Evolutionary conservation across 2,113 vertebrate genomes (phyloP).

Genomic region (Leptocoma aspasia): DNA sequence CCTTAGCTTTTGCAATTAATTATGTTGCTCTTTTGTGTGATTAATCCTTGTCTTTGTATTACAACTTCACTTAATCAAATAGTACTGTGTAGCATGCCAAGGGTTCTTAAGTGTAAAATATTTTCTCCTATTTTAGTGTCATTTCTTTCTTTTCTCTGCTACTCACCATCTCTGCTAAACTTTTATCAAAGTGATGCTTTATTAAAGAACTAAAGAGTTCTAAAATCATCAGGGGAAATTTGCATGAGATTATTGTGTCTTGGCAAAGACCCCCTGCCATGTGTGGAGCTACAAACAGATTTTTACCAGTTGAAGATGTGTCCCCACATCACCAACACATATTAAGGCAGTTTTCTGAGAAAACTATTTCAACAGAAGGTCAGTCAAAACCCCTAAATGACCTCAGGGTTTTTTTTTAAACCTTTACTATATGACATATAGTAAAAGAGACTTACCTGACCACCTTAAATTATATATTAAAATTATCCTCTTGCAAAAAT

Average conservation of each 20-base stretch:
- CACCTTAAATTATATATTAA: background rate
- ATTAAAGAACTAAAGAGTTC: background rate
- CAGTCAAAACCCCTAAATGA: background rate
- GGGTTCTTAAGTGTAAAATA: conserved; percentile 50
- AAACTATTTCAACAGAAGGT: background rate
- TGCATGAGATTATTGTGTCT: background rate
- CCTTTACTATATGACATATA: background rate
- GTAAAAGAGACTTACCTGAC: conserved; percentile 1
- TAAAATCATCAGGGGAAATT: background rate
- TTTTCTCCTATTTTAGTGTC: conserved; percentile 27
- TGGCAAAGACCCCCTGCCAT: background rate
- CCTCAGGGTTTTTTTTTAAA: background rate
- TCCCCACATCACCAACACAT: background rate
- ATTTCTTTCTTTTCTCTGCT: background rate
- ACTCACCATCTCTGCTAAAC: background rate
- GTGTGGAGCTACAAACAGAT: background rate
- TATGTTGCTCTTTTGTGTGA: conserved; percentile 72
- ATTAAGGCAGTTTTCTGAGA: background rate
- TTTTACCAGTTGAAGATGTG: background rate
- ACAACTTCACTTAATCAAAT: conserved; percentile 63
- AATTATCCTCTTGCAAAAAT: conserved; percentile 30
- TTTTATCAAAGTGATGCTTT: background rate
- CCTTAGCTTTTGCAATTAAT: conserved; percentile 79
- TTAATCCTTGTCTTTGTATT: conserved; percentile 69
- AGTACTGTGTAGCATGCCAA: conserved; percentile 37